Conservation (phyloP, 2,888 invertebrate species). For the Xanthia togata region DNA sequence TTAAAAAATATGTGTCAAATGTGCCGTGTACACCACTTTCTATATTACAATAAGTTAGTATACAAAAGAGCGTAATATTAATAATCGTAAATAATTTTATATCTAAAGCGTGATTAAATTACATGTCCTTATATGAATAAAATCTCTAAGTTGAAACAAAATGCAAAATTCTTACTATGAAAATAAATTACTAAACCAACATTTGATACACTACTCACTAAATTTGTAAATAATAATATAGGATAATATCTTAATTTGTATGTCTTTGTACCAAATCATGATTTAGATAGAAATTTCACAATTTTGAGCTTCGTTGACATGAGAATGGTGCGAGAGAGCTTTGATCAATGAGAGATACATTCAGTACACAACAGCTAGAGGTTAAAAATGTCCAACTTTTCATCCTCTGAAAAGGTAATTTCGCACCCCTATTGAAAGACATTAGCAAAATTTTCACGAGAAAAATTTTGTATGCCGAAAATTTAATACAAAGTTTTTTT, state of each 20-base stretch:
- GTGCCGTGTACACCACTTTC: constrained; percentile 59
- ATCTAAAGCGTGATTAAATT: constrained; percentile 81
- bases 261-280: constrained; percentile 89
- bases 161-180: constrained; percentile 85
- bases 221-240: constrained; percentile 85
- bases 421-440: constrained; percentile 77
- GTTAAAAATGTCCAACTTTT: constrained; percentile 83
- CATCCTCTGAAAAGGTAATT: constrained; percentile 83
- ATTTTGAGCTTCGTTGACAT: constrained; percentile 77
- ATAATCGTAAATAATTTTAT: constrained; percentile 74
- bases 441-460: constrained; percentile 84
- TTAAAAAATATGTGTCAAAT: constrained; percentile 61
- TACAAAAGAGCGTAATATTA: constrained; percentile 64
- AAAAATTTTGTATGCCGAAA: constrained; percentile 86
- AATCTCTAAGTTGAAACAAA: constrained; percentile 80
- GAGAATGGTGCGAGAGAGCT: constrained; percentile 79
- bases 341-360: constrained; percentile 62
- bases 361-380: constrained; percentile 66
- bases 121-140: constrained; percentile 81
- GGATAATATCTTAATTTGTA: constrained; percentile 88
- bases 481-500: constrained; percentile 47
- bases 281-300: constrained; percentile 74
- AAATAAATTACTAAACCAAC: constrained; percentile 86
- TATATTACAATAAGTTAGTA: constrained; percentile 69
- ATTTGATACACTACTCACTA: constrained; percentile 77